Conservation (phyloP, 2,113 vertebrate genomes). For the Nothocercus julius region DNA sequence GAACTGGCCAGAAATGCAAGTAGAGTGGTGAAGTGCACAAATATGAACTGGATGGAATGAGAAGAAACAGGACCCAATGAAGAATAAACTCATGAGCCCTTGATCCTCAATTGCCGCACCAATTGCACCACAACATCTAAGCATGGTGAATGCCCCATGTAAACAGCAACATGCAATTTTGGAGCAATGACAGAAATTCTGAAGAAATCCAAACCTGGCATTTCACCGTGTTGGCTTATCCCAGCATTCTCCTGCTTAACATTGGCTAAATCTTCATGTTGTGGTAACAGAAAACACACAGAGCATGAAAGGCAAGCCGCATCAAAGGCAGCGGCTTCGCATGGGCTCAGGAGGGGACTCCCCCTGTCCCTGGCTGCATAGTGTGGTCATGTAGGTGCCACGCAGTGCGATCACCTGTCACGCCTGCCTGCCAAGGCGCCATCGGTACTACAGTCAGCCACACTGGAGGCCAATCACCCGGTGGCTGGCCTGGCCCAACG, state of each 20-base stretch:
- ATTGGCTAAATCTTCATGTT: neutral
- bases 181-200: neutral
- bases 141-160: neutral
- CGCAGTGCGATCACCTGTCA: neutral
- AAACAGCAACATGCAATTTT: neutral
- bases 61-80: too few species aligned
- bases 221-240: neutral
- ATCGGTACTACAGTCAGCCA: neutral
- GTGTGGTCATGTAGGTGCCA: rapidly evolving
- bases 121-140: too few species aligned
- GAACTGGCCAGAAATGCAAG: too few species aligned
- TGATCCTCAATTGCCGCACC: too few species aligned
- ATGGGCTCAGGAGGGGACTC: rapidly evolving
- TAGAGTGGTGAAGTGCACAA: too few species aligned
- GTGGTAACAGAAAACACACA: neutral
- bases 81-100: too few species aligned
- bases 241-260: neutral
- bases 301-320: neutral
- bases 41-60: too few species aligned
- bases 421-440: neutral
- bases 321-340: neutral
- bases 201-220: neutral
- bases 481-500: neutral
- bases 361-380: neutral
- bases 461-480: neutral